phyloP scores from a whole-genome alignment of 2,113 vertebrate genomes.

The Triplophysa tibetana region DNA sequence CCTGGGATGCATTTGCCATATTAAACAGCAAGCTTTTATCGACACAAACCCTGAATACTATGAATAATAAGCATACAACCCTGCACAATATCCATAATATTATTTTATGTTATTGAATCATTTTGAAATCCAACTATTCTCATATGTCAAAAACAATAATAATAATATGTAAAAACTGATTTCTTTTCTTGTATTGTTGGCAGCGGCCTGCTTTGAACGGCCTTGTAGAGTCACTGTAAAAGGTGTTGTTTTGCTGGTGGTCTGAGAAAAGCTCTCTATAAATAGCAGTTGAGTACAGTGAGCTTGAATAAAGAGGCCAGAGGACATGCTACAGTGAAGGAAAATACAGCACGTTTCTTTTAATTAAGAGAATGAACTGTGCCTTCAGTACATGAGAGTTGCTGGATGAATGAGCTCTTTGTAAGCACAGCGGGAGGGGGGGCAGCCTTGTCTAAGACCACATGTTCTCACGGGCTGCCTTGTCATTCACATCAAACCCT shows the following conservation, averaged over 20 bases:
- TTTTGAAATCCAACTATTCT: too few species aligned
- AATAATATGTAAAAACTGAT: too few species aligned
- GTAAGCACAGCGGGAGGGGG: slow-evolving; percentile 63
- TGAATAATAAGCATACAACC: too few species aligned
- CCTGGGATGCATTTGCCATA: too few species aligned
- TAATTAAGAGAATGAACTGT: slow-evolving; percentile 78
- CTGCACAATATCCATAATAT: too few species aligned
- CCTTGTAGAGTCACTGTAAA: slow-evolving; percentile 15
- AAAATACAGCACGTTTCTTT: slow-evolving; percentile 71
- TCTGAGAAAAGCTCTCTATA: slow-evolving; percentile 41
- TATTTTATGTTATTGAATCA: too few species aligned
- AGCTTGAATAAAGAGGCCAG: slow-evolving; percentile 16
- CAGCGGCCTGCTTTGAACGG: background rate
- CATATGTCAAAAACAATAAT: too few species aligned
- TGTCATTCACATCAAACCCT: slow-evolving; percentile 63
- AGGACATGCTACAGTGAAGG: slow-evolving; percentile 47
- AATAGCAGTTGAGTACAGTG: slow-evolving; percentile 33
- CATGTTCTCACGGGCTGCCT: slow-evolving; percentile 72
- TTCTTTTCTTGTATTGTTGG: background rate
- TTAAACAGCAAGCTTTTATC: too few species aligned
- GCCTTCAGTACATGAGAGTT: slow-evolving; percentile 72
- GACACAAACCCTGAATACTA: too few species aligned
- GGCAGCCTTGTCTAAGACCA: slow-evolving; percentile 70
- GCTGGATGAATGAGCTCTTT: slow-evolving; percentile 78
- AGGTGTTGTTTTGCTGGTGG: slow-evolving; percentile 29